A percentile compares a stretch with the other conserved stretches of the same genome.
Evolutionary conservation across 1,140 invertebrate species (phyloP).

Genomic region (Lerema accius): DNA sequence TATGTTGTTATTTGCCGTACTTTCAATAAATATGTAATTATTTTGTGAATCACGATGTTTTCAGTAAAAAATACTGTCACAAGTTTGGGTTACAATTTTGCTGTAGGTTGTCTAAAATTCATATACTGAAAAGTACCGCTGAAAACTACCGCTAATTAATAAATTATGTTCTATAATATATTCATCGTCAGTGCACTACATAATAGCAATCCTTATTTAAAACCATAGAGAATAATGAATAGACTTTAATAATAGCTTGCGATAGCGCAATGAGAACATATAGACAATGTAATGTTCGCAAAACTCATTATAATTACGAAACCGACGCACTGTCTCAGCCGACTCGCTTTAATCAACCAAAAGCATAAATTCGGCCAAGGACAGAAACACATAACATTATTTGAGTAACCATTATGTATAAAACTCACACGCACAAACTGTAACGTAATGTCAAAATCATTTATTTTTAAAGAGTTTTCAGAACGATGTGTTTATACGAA

Average conservation of each 20-base stretch:
- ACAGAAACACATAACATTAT: slow-evolving; percentile 12
- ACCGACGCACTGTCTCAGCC: slow-evolving; percentile 29
- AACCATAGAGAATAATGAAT: slow-evolving; percentile 13
- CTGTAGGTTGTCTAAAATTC: too few species aligned
- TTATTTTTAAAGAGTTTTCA: slow-evolving; percentile 25
- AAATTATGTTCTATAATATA: slow-evolving; percentile 8
- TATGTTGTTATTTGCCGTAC: too few species aligned
- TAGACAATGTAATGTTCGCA: slow-evolving; percentile 39
- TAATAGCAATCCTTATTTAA: neutral
- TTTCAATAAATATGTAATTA: too few species aligned
- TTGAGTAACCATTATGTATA: slow-evolving; percentile 12
- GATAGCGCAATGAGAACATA: slow-evolving; percentile 39
- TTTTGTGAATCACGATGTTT: too few species aligned
- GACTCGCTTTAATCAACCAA: slow-evolving; percentile 33
- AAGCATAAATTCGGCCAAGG: slow-evolving; percentile 43
- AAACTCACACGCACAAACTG: neutral
- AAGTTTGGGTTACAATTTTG: too few species aligned
- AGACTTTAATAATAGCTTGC: slow-evolving; percentile 25
- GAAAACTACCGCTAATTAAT: neutral
- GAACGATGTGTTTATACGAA: neutral
- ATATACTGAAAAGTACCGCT: too few species aligned
- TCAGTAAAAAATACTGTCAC: too few species aligned
- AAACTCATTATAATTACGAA: slow-evolving; percentile 46
- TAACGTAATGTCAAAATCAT: slow-evolving; percentile 32
- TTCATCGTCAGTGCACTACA: neutral